Percentiles rank a stretch among this genome's conserved stretches.
phyloP scores from a whole-genome alignment of 2,113 vertebrate species.

The Butorides virescens region DNA sequence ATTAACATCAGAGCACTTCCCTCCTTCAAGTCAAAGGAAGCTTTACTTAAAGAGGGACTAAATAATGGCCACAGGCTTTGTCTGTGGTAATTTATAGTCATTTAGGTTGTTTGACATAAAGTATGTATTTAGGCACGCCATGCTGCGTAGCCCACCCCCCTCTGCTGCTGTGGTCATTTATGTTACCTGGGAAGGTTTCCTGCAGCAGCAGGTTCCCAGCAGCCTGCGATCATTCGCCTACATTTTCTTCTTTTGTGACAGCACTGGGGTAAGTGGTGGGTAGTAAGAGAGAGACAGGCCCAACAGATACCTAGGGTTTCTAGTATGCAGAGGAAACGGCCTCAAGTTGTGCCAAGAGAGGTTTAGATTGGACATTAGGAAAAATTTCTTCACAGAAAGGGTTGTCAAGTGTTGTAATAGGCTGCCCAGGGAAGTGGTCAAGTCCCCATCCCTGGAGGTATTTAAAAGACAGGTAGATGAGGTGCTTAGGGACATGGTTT shows the following conservation, averaged over 20 bases:
- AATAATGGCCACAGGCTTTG: neutral
- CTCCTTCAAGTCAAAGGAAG: neutral
- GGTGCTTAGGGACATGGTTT: no score
- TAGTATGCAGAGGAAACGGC: neutral
- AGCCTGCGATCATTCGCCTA: neutral
- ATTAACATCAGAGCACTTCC: neutral
- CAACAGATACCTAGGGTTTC: neutral
- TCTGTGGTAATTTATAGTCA: neutral
- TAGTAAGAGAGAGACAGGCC: neutral
- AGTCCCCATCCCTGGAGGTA: no score
- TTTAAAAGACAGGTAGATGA: no score
- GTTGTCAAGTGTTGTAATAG: no score
- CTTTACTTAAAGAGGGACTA: neutral
- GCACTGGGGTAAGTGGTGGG: neutral
- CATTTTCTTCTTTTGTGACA: neutral
- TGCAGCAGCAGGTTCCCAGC: neutral
- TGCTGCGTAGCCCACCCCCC: neutral
- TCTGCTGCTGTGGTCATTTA: neutral
- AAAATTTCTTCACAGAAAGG: no score
- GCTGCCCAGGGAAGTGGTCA: no score
- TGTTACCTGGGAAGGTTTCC: neutral
- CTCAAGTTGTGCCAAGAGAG: no score
- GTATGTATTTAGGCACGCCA: neutral
- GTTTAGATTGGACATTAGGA: no score
- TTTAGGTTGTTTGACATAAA: neutral